Evolutionary conservation across 2,797 vertebrate genomes (phyloP).

Genomic region (Steatocranus sp.): DNA sequence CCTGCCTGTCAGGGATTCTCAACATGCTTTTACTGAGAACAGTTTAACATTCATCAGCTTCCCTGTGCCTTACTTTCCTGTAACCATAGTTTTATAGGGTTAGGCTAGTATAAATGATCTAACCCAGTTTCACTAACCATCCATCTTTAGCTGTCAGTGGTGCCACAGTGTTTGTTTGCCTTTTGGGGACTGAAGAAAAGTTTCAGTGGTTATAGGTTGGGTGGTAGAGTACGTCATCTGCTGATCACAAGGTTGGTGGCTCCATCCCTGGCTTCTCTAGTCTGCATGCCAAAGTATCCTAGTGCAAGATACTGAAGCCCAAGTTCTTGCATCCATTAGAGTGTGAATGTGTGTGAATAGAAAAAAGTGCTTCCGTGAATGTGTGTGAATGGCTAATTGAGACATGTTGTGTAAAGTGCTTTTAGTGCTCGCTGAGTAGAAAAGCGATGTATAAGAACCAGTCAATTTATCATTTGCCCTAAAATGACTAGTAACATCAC

Average conservation of each 20-base stretch:
- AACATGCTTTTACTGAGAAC: not conserved
- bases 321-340: not conserved
- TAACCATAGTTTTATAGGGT: not conserved
- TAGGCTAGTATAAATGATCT: not conserved
- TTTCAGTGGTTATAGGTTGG: not conserved
- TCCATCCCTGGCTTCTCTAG: not conserved
- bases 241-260: not conserved
- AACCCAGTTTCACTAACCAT: not conserved
- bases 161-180: not conserved
- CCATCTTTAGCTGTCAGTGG: not conserved
- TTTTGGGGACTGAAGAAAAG: not conserved
- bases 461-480: not conserved
- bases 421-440: not conserved
- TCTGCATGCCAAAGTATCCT: not conserved
- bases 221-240: not conserved
- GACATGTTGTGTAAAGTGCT: not conserved
- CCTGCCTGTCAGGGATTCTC: not conserved
- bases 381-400: not conserved
- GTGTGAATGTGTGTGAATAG: fast-evolving
- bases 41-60: not conserved
- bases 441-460: not conserved
- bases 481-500: too few species aligned
- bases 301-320: not conserved
- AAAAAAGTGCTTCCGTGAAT: not conserved
- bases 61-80: not conserved